A percentile compares a stretch with the other conserved stretches of the same genome.
Conservation (phyloP, 2,797 vertebrate genomes). For the Rhyacichthys aspro region DNA sequence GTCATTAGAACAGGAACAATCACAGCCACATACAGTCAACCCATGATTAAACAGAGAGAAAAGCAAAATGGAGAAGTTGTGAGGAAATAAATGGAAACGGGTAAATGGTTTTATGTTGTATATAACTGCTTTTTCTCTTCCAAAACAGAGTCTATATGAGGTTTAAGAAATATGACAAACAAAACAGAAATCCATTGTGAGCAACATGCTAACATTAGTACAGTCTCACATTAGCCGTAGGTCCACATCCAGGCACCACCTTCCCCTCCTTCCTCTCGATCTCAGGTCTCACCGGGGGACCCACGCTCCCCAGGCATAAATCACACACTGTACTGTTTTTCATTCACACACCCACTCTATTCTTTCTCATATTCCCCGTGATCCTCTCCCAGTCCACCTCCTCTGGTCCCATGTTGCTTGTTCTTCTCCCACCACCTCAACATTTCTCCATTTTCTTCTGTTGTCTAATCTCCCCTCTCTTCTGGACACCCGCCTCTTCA, state of each 20-base stretch:
- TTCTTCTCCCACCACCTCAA: constrained; percentile 39
- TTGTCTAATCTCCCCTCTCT: constrained; percentile 12
- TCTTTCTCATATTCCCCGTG: constrained; percentile 24
- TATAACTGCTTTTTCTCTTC: background rate
- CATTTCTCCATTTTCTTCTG: constrained; percentile 23
- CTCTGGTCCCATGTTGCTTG: constrained; percentile 30
- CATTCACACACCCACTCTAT: constrained; percentile 19
- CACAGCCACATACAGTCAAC: too few relatives aligned
- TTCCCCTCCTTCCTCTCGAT: constrained; percentile 30
- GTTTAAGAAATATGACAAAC: background rate
- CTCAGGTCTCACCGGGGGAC: constrained; percentile 53
- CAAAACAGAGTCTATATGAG: too few relatives aligned
- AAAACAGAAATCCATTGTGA: background rate
- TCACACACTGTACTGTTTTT: constrained; percentile 59
- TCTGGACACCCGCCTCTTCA: constrained; percentile 25
- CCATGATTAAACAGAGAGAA: too few relatives aligned
- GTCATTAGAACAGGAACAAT: constrained; percentile 19
- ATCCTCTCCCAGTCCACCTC: constrained; percentile 5
- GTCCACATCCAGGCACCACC: constrained; percentile 14
- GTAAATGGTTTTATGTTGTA: too few relatives aligned
- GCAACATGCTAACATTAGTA: too few relatives aligned
- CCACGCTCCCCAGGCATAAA: constrained; percentile 66
- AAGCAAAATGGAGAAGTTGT: too few relatives aligned
- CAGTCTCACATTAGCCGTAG: too few relatives aligned
- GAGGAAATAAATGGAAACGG: too few relatives aligned